Base-by-base conservation (phyloP, 2,797 vertebrate species). In the Pelochelys cantorii region DNA sequence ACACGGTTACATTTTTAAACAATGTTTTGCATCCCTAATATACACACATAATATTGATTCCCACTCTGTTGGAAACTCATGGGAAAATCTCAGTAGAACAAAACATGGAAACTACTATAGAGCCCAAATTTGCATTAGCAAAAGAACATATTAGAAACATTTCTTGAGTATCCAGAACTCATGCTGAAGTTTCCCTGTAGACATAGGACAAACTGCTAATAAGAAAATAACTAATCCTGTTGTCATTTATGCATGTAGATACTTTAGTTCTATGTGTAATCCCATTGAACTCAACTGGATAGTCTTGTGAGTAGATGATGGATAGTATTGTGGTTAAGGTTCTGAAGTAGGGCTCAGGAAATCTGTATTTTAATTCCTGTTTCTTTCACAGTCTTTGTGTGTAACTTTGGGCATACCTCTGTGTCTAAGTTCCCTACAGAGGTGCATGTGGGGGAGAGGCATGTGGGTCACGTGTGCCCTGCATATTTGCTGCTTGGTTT, bases 301-400 rank as follows among this genome's bases (percentile, higher is more conserved):
- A 48, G 34, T 34, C 5, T 87, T 84, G 31, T 1, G 0, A n/a
- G 53, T 52, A 81, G 81, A 59, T 84, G 60, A 65, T 34, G 25
- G n/a, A 11, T 13, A 88, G 17, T 79, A 34, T 0, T 18, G 20
- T 20, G 12, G 17, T n/a, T 10, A 53, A 71, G 54, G 14, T 7
- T 15, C 17, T 17, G 60, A 3, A 1, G 3, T 1, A 0, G 0
- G 0, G 6, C n/a, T 88, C 83, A 8, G 25, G 7, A 10, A 88
- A 0, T 20, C 6, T 74, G 17, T n/a, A 11, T 71, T 31, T 20
- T n/a, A 37, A 53, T 22, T 80, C 79, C 20, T 52, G 10, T 0
- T 52, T 59, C 3, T 75, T 87, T 81, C 42, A 23, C 11, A 29
- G 85, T 90, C 42, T 71, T 0, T n/a, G 4, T 48, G 2, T 4